Conservation (phyloP, 2,888 invertebrate genomes). For the Leucoma salicis region DNA sequence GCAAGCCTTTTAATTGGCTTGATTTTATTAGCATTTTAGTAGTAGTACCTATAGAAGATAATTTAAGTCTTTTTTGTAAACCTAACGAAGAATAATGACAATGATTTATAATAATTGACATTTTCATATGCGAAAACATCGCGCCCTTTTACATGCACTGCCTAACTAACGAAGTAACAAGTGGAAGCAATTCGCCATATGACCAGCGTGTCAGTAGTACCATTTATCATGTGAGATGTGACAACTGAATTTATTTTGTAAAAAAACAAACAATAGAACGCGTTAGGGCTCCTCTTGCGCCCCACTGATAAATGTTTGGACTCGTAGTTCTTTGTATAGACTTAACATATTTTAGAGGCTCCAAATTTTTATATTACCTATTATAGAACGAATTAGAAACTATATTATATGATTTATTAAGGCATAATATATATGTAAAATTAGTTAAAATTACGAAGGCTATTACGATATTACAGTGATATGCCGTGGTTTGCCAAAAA, state of each 20-base stretch:
- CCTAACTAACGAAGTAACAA: conserved; percentile 47
- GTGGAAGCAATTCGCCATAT: conserved; percentile 75
- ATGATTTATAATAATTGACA: conserved; percentile 5
- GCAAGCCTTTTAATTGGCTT: no score
- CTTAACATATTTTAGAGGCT: not conserved
- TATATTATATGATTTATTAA: no score
- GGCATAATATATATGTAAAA: no score
- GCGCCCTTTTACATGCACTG: conserved; percentile 43
- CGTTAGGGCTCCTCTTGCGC: conserved; percentile 54
- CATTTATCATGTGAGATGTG: conserved; percentile 77
- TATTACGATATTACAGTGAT: no score
- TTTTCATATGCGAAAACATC: conserved; percentile 38
- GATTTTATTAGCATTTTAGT: no score
- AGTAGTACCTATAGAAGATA: no score
- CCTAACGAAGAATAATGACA: no score
- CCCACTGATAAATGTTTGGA: conserved; percentile 59
- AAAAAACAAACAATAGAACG: conserved; percentile 74
- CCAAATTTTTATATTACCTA: not conserved
- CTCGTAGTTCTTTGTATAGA: conserved; percentile 50
- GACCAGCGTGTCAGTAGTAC: conserved; percentile 67
- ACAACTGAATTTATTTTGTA: conserved; percentile 80
- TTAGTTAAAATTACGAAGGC: no score
- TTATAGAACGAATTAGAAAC: no score
- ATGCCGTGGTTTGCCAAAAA: no score
- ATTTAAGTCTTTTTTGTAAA: no score